Conservation (phyloP, 23 tunicate genomes). For the Ciona savignyi region DNA sequence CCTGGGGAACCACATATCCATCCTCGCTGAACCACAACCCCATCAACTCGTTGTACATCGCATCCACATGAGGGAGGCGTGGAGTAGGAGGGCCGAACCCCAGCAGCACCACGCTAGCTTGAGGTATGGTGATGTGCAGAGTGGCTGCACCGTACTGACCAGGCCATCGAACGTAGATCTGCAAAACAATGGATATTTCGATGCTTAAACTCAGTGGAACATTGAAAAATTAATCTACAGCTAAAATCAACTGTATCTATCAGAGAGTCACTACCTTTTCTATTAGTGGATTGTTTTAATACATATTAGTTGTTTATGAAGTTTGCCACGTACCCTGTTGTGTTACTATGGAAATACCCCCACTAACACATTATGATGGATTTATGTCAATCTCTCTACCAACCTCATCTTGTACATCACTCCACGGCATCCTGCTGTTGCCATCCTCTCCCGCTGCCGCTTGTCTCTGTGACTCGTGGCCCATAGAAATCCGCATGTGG, state of each 20-base stretch:
- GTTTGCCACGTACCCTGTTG: too few relatives aligned
- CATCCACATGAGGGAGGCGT: neutral
- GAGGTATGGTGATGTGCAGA: constrained; percentile 49
- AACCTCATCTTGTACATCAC: constrained; percentile 79
- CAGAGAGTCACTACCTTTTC: neutral
- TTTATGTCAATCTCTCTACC: too few relatives aligned
- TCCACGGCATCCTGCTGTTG: constrained; percentile 64
- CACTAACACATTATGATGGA: too few relatives aligned
- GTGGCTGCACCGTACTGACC: constrained; percentile 35
- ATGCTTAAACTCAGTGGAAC: too few relatives aligned
- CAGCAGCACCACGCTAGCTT: constrained; percentile 60
- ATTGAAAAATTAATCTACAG: too few relatives aligned
- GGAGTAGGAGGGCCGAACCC: constrained; percentile 50
- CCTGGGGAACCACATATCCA: constrained; percentile 64
- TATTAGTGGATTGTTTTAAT: too few relatives aligned
- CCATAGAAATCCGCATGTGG: constrained; percentile 29
- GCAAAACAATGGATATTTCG: neutral
- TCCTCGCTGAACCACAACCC: constrained; percentile 64
- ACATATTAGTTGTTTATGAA: too few relatives aligned
- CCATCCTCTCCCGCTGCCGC: constrained; percentile 18
- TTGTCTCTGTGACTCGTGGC: constrained; percentile 20
- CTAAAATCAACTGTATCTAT: constrained; percentile 18
- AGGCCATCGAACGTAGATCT: constrained; percentile 32
- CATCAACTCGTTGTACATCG: constrained; percentile 26
- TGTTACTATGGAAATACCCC: too few relatives aligned